Conservation (phyloP, 1,140 invertebrate genomes). For the Cherax destructor region DNA sequence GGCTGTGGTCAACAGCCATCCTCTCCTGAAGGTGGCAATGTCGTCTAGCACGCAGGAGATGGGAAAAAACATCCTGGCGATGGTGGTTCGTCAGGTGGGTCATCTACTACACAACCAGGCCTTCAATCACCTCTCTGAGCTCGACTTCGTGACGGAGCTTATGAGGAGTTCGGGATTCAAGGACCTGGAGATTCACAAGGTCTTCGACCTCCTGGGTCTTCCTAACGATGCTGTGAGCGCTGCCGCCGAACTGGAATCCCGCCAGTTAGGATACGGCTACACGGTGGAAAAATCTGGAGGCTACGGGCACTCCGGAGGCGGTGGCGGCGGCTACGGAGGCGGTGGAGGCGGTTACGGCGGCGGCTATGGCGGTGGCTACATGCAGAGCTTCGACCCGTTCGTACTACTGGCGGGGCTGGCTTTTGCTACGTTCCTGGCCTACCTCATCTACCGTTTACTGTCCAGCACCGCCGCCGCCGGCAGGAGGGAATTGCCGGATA, state of each 20-base stretch:
- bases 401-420: conserved; percentile 56
- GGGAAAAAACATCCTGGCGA: conserved; percentile 13
- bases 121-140: conserved; percentile 47
- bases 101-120: conserved; percentile 36
- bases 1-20: conserved; percentile 17
- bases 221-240: conserved; percentile 4
- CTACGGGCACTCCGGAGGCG: conserved; percentile 54
- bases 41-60: conserved; percentile 16
- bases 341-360: neutral
- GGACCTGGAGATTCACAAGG: conserved; percentile 47
- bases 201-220: conserved; percentile 40
- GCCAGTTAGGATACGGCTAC: conserved; percentile 30
- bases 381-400: conserved; percentile 62
- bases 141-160: conserved; percentile 55
- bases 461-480: conserved; percentile 34
- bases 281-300: conserved; percentile 44
- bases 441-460: conserved; percentile 54
- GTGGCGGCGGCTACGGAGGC: conserved; percentile 11
- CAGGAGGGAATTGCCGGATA: conserved; percentile 26
- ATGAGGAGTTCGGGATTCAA: conserved; percentile 54
- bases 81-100: conserved; percentile 16
- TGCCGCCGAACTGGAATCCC: neutral
- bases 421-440: conserved; percentile 61
- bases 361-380: conserved; percentile 31
- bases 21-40: conserved; percentile 14